Evolutionary conservation across 2,888 invertebrate genomes (phyloP).

Genomic region (Cerceris ruficornis): DNA sequence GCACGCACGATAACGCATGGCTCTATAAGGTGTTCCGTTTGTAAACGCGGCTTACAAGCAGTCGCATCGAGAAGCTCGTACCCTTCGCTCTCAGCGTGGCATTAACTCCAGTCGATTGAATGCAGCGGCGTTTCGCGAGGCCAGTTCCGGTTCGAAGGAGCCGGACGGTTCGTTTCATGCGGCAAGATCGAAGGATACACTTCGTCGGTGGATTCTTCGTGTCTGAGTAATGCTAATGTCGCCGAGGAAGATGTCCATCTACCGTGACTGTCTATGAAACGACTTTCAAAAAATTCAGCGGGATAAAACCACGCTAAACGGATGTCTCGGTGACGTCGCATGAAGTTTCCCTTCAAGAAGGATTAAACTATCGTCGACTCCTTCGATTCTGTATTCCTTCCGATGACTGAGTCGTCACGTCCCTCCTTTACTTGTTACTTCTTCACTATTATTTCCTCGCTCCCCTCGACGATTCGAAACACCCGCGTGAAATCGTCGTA

Average conservation of each 20-base stretch:
- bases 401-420: not conserved
- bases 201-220: slow-evolving; percentile 27
- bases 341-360: not conserved
- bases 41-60: slow-evolving; percentile 23
- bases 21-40: slow-evolving; percentile 55
- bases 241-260: slow-evolving; percentile 57
- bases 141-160: slow-evolving; percentile 50
- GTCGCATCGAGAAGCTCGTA: slow-evolving; percentile 26
- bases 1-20: slow-evolving; percentile 43
- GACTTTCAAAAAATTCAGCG: slow-evolving; percentile 52
- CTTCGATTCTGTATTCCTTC: not conserved
- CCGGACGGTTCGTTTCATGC: slow-evolving; percentile 27
- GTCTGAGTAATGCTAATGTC: slow-evolving; percentile 60
- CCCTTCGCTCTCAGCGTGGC: slow-evolving; percentile 30
- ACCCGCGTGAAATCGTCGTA: too few relatives aligned
- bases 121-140: slow-evolving; percentile 42
- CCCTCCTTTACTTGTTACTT: not conserved
- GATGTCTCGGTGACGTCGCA: not conserved
- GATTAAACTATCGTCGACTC: not conserved
- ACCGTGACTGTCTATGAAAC: slow-evolving; percentile 30
- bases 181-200: slow-evolving; percentile 59
- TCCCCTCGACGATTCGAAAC: not conserved
- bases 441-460: not conserved
- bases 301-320: slow-evolving; percentile 29
- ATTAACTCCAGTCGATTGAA: slow-evolving; percentile 56